Base-by-base conservation (phyloP, 2,888 invertebrate species). In the Agrochola lychnidis region DNA sequence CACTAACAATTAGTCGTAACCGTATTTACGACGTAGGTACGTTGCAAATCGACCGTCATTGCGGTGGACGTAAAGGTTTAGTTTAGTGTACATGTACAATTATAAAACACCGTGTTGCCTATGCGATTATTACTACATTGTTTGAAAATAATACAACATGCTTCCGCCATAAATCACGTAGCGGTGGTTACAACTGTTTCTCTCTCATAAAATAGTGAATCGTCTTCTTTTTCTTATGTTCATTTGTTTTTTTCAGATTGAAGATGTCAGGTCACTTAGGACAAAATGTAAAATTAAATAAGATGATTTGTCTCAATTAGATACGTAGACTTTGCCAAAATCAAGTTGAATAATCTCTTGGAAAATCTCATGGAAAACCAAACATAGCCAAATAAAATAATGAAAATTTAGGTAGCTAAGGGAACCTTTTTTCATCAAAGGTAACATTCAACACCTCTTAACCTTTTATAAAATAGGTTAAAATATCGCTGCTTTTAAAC, bases 1-100 rank as follows among this genome's bases (percentile, higher is more conserved):
- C 73, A 56, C 79, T 80, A 76, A 83, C 84, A 71, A 81, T 83
- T 84, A 84, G 62, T 81, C 73, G 64, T 70, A 70, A 79, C 57
- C 64, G 76, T 70, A 53, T 36, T 53, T 75, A 51, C 57, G 56
- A 51, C 30, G 14, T 68, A 56, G 36, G 53, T 80, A 72, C 61
- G 61, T 77, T 53, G 64, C 57, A 73, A 76, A 81, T 81, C 71
- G 71, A 81, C 62, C 48, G 59, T 30, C 73, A 73, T 53, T 83
- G 84, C 10, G 73, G 48, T 61, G 7, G 22, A 63, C 59, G 61
- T 83, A 42, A 68, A 70, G 56, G 63, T 64, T 80, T 76, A 70
- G 61, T 62, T 70, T 19, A 76, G 42, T 36, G 2, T 10, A 5
- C 30, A 69, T 12, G n/a, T 42, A 40, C 25, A 56, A 61, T 22